Percentiles rank a stretch among this genome's conserved stretches.
Evolutionary conservation across 2,888 invertebrate species (phyloP).

Genomic region (Hypomecis atomaria): DNA sequence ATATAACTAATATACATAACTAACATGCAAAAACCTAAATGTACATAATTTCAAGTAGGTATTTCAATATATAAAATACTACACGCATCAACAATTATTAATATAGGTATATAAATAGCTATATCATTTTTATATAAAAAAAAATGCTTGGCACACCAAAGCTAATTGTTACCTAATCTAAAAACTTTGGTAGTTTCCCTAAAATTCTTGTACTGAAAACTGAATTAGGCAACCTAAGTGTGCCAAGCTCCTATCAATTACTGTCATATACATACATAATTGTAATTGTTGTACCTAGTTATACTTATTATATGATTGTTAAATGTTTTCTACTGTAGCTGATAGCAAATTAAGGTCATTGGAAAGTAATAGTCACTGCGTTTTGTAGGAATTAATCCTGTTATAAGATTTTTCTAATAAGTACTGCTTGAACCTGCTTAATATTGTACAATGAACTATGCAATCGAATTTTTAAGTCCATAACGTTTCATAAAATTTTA

Average conservation of each 20-base stretch:
- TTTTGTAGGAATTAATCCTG: neutral
- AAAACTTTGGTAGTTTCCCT: neutral
- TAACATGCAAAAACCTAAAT: constrained; percentile 1
- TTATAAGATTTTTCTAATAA: constrained; percentile 6
- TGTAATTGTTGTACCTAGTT: constrained; percentile 29
- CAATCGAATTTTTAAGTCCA: constrained; percentile 36
- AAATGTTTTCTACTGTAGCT: constrained; percentile 64
- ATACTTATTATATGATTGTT: constrained; percentile 57
- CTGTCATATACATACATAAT: constrained; percentile 19
- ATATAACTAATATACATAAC: neutral
- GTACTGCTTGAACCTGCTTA: constrained; percentile 15
- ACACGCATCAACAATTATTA: constrained; percentile 11
- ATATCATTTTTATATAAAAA: constrained; percentile 9
- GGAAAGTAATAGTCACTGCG: neutral
- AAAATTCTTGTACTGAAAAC: constrained; percentile 7
- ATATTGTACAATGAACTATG: constrained; percentile 25
- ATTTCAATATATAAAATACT: constrained; percentile 7
- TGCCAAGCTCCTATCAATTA: constrained; percentile 23
- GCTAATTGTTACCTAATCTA: neutral
- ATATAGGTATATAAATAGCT: constrained; percentile 5
- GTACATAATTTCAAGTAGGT: constrained; percentile 3
- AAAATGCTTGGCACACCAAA: constrained; percentile 6
- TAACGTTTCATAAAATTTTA: constrained; percentile 15
- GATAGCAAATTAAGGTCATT: constrained; percentile 35
- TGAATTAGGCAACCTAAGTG: constrained; percentile 3